Conservation (phyloP, 2,797 vertebrate species). For the Champsocephalus esox region DNA sequence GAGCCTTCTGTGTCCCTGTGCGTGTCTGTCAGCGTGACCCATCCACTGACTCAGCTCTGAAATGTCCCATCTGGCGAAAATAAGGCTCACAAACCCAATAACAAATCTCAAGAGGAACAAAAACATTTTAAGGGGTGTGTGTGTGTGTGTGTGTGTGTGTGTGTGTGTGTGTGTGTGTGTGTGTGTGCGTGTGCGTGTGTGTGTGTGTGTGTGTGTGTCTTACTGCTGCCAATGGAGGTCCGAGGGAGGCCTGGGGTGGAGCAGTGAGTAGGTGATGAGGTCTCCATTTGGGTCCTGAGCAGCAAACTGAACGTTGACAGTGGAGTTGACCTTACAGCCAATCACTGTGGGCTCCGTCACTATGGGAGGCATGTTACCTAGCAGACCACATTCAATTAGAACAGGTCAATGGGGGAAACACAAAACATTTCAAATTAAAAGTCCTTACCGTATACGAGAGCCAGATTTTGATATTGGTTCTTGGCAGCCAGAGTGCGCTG, state of each 20-base stretch:
- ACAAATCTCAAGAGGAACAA: slow-evolving; percentile 39
- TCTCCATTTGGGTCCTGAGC: slow-evolving; percentile 85
- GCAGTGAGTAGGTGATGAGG: slow-evolving; percentile 80
- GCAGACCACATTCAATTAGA: slow-evolving; percentile 24
- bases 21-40: slow-evolving; percentile 16
- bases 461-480: slow-evolving; percentile 63
- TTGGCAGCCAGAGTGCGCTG: slow-evolving; percentile 72
- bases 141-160: no score
- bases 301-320: slow-evolving; percentile 71
- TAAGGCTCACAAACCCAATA: slow-evolving; percentile 31
- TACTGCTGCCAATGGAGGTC: slow-evolving; percentile 77
- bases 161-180: no score
- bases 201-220: slow-evolving; percentile 28
- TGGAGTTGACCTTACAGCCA: slow-evolving; percentile 76
- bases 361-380: slow-evolving; percentile 86
- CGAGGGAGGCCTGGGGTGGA: slow-evolving; percentile 78
- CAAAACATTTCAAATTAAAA: not conserved
- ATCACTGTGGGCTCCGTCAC: slow-evolving; percentile 82
- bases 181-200: no score
- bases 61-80: slow-evolving; percentile 45
- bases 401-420: not conserved
- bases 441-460: slow-evolving; percentile 76
- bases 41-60: slow-evolving; percentile 49
- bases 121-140: not conserved
- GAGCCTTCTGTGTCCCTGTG: slow-evolving; percentile 17